Evolutionary conservation across 2,797 vertebrate genomes (phyloP), one percentile per base, ranked within the genome.

Genomic region (Eulemur albifrons): DNA sequence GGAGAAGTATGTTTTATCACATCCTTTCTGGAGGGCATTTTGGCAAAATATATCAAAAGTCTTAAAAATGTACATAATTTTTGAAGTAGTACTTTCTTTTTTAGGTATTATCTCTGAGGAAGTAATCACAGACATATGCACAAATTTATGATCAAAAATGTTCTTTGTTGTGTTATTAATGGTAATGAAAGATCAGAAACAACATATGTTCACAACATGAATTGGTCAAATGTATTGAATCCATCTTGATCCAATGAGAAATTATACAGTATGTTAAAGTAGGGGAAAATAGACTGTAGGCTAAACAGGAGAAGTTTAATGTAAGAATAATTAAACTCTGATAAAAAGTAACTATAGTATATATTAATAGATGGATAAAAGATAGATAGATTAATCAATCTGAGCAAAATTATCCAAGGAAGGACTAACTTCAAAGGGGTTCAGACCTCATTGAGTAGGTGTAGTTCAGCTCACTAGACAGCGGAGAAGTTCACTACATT

Each of bases 61-160:
- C 21, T 63, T 67, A 90, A 93, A 93, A 96, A 82, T 79, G 48
- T 75, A 15, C 35, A 52, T 94, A 43, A 80, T 45, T 90, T 95
- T 90, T 72, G 32, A 83, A 79, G 63, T n/a, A 82, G 45, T 3
- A 61, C 7, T 65, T 96, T 25, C 35, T 90, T 45, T 85, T 79
- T 57, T 50, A 93, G 61, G 25, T 50, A 88, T 88, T 93, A 93
- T 81, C 45, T 85, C 21, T 86, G 67, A 65, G 59, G 83, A 75
- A 89, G 84, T 84, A 85, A 59, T 69, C 35, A 80, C 5, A 91
- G 52, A 45, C 12, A 48, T 3, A 35, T 89, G 21, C 27, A 82
- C 75, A 86, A 9, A 91, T 69, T 77, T 73, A 57, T 54, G 18
- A 67, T 84, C 32, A 63, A 59, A 40, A 17, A 81, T 48, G 9